Conservation (phyloP, 1,140 invertebrate genomes). For the Leucophenga varia region DNA sequence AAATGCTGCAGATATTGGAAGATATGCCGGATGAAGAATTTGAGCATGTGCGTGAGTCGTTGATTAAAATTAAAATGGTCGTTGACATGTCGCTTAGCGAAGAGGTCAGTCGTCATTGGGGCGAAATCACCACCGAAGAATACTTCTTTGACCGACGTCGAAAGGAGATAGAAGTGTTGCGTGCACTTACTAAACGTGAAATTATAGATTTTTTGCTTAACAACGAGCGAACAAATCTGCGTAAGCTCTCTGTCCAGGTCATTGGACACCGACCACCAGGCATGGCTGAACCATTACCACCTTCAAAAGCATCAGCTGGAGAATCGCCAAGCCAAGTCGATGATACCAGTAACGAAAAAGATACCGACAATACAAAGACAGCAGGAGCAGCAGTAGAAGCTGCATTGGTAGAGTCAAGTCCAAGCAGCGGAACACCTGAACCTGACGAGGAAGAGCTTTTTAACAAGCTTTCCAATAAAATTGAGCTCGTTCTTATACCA, state of each 20-base stretch:
- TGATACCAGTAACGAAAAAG: background rate
- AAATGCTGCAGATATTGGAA: constrained; percentile 64
- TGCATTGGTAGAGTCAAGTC: too few relatives aligned
- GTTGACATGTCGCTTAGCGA: constrained; percentile 72
- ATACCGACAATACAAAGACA: too few relatives aligned
- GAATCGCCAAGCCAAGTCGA: background rate
- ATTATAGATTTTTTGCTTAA: constrained; percentile 64
- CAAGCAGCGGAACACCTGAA: too few relatives aligned
- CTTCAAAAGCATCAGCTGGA: background rate
- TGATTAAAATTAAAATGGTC: constrained; percentile 72
- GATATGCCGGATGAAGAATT: constrained; percentile 66
- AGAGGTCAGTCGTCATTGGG: constrained; percentile 73
- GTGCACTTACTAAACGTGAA: constrained; percentile 59
- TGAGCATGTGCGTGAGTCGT: constrained; percentile 62
- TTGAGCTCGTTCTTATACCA: constrained; percentile 38
- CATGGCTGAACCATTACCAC: background rate
- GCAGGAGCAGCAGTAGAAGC: too few relatives aligned
- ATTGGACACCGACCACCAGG: constrained; percentile 29
- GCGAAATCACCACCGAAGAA: constrained; percentile 66
- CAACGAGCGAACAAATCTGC: constrained; percentile 62
- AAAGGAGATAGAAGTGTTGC: constrained; percentile 58
- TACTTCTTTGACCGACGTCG: constrained; percentile 68
- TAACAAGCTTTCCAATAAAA: constrained; percentile 30
- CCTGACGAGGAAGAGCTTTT: constrained; percentile 30
- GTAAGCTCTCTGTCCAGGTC: constrained; percentile 70